These are phyloP conservation scores for Chloroceryle aenea DNA, from an alignment of 2,113 vertebrate genomes.

Conservation along the genomic window DNA sequence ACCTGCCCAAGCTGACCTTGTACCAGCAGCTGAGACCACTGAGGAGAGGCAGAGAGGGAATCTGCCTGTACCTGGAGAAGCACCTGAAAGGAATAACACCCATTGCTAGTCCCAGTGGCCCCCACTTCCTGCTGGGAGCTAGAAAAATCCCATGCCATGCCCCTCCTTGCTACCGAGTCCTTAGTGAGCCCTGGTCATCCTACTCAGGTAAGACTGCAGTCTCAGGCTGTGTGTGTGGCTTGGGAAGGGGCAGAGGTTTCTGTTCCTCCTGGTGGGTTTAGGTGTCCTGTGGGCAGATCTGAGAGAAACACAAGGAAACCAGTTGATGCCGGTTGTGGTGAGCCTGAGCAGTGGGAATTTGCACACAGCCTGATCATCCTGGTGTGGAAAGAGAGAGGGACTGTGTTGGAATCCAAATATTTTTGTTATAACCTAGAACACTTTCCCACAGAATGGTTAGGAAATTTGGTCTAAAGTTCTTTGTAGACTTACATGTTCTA, in stretches of 20 bases:
- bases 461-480: constrained; percentile 53
- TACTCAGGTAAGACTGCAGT: not conserved
- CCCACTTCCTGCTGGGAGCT: not conserved
- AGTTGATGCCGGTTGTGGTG: accelerated
- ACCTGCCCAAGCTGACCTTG: accelerated
- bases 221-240: accelerated
- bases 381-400: not conserved
- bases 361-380: accelerated
- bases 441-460: constrained; percentile 11
- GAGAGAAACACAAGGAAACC: not conserved
- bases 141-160: not conserved
- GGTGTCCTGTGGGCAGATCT: not conserved
- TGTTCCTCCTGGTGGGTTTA: accelerated
- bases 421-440: constrained; percentile 51
- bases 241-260: not conserved
- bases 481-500: constrained; percentile 23
- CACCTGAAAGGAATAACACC: not conserved
- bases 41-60: not conserved
- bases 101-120: accelerated
- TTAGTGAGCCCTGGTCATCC: accelerated
- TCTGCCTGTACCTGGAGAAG: not conserved
- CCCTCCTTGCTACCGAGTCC: accelerated
- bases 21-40: not conserved
- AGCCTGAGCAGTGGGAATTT: not conserved
- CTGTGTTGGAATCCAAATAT: constrained; percentile 2